Evolutionary conservation across 2,113 vertebrate species (phyloP).

Genomic region (Leptobrachium leishanense): DNA sequence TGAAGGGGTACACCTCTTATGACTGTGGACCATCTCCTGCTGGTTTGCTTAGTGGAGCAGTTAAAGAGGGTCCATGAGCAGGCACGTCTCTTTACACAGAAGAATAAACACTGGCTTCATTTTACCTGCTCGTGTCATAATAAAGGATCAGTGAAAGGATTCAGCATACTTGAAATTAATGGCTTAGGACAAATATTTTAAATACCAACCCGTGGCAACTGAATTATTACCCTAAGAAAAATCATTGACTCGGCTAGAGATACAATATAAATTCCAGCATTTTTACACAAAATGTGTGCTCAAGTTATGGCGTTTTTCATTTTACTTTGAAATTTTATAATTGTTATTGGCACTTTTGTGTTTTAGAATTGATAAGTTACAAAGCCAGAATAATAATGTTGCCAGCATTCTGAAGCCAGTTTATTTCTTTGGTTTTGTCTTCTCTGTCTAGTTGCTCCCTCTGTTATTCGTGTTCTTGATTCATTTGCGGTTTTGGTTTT

Average conservation of each 20-base stretch:
- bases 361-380: too few species aligned
- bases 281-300: too few species aligned
- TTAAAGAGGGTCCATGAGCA: conserved; percentile 4
- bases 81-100: conserved; percentile 28
- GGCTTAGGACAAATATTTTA: conserved; percentile 11
- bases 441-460: too few species aligned
- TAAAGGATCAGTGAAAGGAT: conserved; percentile 4
- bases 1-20: conserved; percentile 33
- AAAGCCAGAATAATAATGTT: too few species aligned
- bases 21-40: conserved; percentile 10
- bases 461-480: too few species aligned
- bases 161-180: conserved; percentile 14
- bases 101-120: conserved; percentile 30
- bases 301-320: too few species aligned
- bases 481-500: too few species aligned
- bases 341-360: too few species aligned
- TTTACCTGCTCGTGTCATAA: conserved; percentile 26
- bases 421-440: too few species aligned
- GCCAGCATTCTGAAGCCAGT: too few species aligned
- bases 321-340: too few species aligned
- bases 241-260: not conserved
- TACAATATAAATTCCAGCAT: not conserved
- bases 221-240: not conserved
- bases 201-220: conserved; percentile 5
- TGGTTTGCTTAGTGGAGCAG: conserved; percentile 29